Percentiles rank a stretch among this genome's conserved stretches.
Conservation (phyloP, 2,888 invertebrate species). For the Cabera pusaria region DNA sequence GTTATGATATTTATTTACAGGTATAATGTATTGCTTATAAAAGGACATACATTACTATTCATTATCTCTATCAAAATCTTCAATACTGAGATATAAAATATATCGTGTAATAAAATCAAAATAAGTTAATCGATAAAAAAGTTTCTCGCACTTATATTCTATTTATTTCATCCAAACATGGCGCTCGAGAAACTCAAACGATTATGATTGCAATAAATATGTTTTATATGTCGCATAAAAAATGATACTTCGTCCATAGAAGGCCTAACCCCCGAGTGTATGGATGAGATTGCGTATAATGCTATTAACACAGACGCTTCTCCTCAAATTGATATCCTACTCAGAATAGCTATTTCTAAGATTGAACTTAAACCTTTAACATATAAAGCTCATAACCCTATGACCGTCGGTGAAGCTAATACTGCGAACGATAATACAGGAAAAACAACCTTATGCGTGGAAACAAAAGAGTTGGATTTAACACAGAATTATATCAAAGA, state of each 20-base stretch:
- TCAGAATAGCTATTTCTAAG: slow-evolving; percentile 40
- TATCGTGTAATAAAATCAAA: slow-evolving; percentile 35
- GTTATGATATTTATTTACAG: neutral
- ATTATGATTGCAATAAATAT: slow-evolving; percentile 82
- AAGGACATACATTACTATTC: no score
- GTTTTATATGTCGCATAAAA: slow-evolving; percentile 83
- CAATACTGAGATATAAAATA: slow-evolving; percentile 26
- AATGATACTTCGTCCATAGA: slow-evolving; percentile 75
- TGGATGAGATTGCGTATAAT: slow-evolving; percentile 83
- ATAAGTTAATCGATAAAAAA: slow-evolving; percentile 48
- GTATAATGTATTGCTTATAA: neutral
- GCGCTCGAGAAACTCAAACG: slow-evolving; percentile 72
- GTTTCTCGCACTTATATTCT: slow-evolving; percentile 55
- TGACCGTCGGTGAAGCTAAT: slow-evolving; percentile 39
- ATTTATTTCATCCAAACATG: slow-evolving; percentile 71
- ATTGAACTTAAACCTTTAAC: slow-evolving; percentile 38
- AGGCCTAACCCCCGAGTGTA: slow-evolving; percentile 80
- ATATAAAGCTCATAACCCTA: slow-evolving; percentile 42
- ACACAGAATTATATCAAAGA: slow-evolving; percentile 39
- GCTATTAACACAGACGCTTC: slow-evolving; percentile 84
- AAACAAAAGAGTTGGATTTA: slow-evolving; percentile 39
- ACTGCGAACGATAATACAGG: slow-evolving; percentile 33
- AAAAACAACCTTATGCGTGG: slow-evolving; percentile 41
- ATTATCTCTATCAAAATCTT: slow-evolving; percentile 5
- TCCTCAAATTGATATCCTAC: slow-evolving; percentile 82